Base-by-base conservation (phyloP, 1,140 invertebrate species). In the Adoxophyes honmai region DNA sequence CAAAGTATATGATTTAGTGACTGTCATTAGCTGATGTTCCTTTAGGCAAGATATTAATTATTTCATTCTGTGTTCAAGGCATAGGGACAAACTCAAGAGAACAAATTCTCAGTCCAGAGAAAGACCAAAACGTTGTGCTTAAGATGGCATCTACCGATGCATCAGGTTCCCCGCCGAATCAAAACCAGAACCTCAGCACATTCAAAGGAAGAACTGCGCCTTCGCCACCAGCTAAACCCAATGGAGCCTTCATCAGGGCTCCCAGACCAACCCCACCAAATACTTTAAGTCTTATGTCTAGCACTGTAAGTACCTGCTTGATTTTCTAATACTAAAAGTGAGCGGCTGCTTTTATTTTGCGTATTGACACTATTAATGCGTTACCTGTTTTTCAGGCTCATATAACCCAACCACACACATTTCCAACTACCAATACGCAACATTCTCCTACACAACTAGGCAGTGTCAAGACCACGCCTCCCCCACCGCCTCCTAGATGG, bases 231-330 rank as follows among this genome's bases (percentile, higher is more conserved):
- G 80, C 80, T 33, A 86, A 86, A 58, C 85, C 86, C 11, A 81
- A 59, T 38, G 73, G 76, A 51, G 66, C 75, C 16, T 89, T 88
- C 60, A 68, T 92, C 37, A 87, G 93, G 73, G 93, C 93, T 35
- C 92, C 93, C n/a, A 90, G 94, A 70, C 95, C 95, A 0, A 95
- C 94, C 57, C 94, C 94, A 62, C 95, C 95, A 4, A 96, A 95
- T 73, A 96, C 95, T 11, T 83, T 96, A 60, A 96, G 95, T 86
- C 90, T 96, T 55, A 91, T 88, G 75, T 86, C 89, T 44, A 91
- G 86, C 80, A 86, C 89, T 58, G 89, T 90, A 81, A 87, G 89
- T 85, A 37, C 9, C 55, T 21, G 37, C 21, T 39, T 56, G 39
- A 15, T 52, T 15, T 53, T 44, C 15, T 48, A 56, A n/a, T 35